Conservation (phyloP, 2,113 vertebrate species). For the Takifugu flavidus region DNA sequence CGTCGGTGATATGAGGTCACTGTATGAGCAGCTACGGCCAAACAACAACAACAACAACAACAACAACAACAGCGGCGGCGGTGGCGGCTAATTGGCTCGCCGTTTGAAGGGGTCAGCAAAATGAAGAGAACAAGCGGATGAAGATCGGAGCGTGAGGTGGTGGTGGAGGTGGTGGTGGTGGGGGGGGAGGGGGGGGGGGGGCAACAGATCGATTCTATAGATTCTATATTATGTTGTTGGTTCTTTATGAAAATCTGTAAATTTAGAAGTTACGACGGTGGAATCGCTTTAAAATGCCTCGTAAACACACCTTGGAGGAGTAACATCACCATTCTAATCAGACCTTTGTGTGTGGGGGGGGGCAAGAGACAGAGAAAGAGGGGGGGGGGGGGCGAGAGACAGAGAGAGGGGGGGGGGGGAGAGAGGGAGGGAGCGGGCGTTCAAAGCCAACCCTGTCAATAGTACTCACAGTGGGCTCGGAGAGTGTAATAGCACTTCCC, state of each 20-base stretch:
- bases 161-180: background rate
- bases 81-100: constrained; percentile 65
- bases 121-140: constrained; percentile 32
- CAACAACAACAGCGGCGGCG: constrained; percentile 38
- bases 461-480: constrained; percentile 77
- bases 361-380: constrained; percentile 8
- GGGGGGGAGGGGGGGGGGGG: too few species aligned
- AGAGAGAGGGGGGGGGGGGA: constrained; percentile 4
- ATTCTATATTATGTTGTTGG: constrained; percentile 38
- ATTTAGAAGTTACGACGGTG: constrained; percentile 41
- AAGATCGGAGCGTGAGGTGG: constrained; percentile 35
- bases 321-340: constrained; percentile 51
- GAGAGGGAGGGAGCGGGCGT: constrained; percentile 36
- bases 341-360: constrained; percentile 29
- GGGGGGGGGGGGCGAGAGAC: constrained; percentile 18
- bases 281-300: constrained; percentile 27
- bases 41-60: constrained; percentile 51
- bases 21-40: constrained; percentile 58
- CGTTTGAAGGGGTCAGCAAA: constrained; percentile 58
- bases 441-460: constrained; percentile 79
- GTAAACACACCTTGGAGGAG: constrained; percentile 38
- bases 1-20: constrained; percentile 73
- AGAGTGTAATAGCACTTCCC: constrained; percentile 75
- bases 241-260: constrained; percentile 12
- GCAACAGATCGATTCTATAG: constrained; percentile 40